Evolutionary conservation across 2,888 invertebrate species (phyloP), one percentile per base, ranked within the genome.

Genomic region (Cataglyphis rosenhaueri): DNA sequence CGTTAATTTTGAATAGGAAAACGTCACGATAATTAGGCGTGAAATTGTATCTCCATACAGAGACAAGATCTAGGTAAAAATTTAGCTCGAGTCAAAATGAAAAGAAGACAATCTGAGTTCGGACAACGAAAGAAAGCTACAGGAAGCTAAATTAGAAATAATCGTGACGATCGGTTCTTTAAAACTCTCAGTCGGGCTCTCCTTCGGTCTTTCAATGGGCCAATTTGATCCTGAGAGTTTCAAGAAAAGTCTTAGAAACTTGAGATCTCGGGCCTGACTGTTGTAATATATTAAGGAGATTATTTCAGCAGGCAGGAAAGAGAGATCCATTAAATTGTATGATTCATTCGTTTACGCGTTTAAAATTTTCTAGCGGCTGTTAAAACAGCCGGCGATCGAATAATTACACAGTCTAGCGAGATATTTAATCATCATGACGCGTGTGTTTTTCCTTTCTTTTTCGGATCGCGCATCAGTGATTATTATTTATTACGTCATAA

Each of bases 191-290:
- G 12, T 18, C 57, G 66, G 35, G 35, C 74, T 66, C 81, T 83
- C 82, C 75, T 81, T 86, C 79, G 38, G 84, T 70, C 86, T 90
- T 88, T 90, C 89, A 91, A 90, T 91, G 91, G 91, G 92, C 92
- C 93, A 93, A 93, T 93, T 93, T 93, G 91, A 91, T 90, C 92
- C 92, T 87, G 88, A 91, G 92, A 89, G 85, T 89, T 89, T 55
- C 86, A 84, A 84, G 85, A 85, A 87, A 89, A 89, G 90, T 84
- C 86, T 81, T 85, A 76, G 84, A 81, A 86, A 90, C 90, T 91
- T 86, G 89, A 91, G 91, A 91, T 91, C 88, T 92, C 91, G 91
- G 91, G 92, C 92, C 91, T 88, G 90, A 87, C 92, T 91, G 92
- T 93, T 92, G 92, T 91, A n/a, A n/a, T n/a, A 90, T 89, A 85